Evolutionary conservation across 2,888 invertebrate genomes (phyloP).

Genomic region (Listrodromus nycthemerus): DNA sequence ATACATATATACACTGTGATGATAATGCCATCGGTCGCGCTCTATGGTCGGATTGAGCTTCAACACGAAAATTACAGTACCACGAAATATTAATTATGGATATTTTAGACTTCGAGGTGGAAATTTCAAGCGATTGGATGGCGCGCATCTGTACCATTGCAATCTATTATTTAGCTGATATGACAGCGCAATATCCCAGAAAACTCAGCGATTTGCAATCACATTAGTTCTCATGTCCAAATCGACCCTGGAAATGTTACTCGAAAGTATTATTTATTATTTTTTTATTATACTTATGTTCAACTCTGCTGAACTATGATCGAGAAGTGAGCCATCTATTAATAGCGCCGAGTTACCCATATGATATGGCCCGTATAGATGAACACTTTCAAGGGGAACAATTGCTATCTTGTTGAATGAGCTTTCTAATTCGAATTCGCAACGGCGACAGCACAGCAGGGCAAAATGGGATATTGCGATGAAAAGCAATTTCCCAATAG

Average conservation of each 20-base stretch:
- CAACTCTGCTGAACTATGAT: too few species aligned
- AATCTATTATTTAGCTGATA: too few species aligned
- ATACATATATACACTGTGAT: not conserved
- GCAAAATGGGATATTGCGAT: too few species aligned
- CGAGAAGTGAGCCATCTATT: too few species aligned
- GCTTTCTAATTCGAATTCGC: not conserved
- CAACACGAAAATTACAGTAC: not conserved
- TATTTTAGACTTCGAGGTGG: not conserved
- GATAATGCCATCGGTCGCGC: not conserved
- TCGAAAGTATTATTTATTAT: not conserved
- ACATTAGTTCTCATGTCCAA: not conserved
- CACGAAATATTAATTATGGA: not conserved
- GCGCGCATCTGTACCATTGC: not conserved
- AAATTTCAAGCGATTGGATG: not conserved
- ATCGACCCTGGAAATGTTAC: not conserved
- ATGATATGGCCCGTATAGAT: too few species aligned
- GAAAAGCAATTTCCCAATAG: too few species aligned
- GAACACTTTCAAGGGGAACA: not conserved
- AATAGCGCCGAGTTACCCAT: too few species aligned
- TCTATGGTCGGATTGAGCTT: not conserved
- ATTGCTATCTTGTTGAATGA: not conserved
- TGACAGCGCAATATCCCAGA: too few species aligned
- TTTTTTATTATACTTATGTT: not conserved
- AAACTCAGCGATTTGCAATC: not conserved
- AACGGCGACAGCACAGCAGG: too few species aligned